Evolutionary conservation across 2,888 invertebrate genomes (phyloP), one percentile per base, ranked within the genome.

Genomic region (Perizoma flavofasciatum): DNA sequence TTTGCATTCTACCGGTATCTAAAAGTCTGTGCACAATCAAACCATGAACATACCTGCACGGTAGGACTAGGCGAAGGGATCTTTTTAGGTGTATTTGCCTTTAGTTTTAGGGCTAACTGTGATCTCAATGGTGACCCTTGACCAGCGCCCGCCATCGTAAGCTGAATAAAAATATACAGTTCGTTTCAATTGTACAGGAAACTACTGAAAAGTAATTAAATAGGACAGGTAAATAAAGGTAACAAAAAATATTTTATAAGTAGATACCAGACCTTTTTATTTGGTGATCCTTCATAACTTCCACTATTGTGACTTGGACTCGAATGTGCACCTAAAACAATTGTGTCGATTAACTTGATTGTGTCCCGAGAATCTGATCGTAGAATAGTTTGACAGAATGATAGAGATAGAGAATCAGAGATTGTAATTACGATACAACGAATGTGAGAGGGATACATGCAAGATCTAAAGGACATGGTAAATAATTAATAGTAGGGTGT

Each of bases 41-140:
- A 45, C 49, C 48, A 40, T 49, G 46, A 44, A 59, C 11, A 51
- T 79, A 92, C 93, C 88, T 92, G 92, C 11, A 90, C 85, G 37
- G 91, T 88, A 54, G 92, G 92, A 76, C 90, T 92, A 34, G 90
- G 89, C 10, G 86, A 84, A 40, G 86, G 84, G 49, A 77, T 82
- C 73, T 92, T 92, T 73, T 92, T 92, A 33, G 94, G 93, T 71
- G 93, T 91, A 69, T 94, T 92, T 66, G 93, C 92, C 86, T 94
- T 94, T 64, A 95, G 85, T 86, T 95, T 95, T 71, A 95, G 87
- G 55, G 95, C 95, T 71, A 96, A 87, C 81, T 95, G 95, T 55
- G 95, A 95, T 71, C 96, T 92, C 55, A 96, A 88, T 4, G 96
- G 96, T 9, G 96, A 96, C 35, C 96, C 96, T 80, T 96, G 95